Base-by-base conservation (phyloP, 1,140 invertebrate genomes). In the Nephila pilipes region DNA sequence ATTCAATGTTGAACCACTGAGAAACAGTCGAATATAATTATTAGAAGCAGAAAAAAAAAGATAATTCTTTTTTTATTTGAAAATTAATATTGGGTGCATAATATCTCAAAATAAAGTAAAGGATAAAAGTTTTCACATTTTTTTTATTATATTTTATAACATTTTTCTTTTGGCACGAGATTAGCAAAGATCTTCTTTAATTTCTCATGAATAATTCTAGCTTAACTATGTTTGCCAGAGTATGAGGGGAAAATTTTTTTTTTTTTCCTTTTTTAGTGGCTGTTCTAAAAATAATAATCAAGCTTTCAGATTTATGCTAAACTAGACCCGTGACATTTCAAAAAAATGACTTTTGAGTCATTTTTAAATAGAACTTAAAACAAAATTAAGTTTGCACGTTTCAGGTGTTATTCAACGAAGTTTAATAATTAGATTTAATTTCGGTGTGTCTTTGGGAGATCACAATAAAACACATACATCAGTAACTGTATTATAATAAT, bases 151-250 rank as follows among this genome's bases (percentile, higher is more conserved):
- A 32, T 60, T 87, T 58, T 87, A 22, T 63, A 87, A 63, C 63
- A 38, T 87, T 60, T 29, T 87, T 83, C 46, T 83, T 83, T 83
- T 54, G 20, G 38, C 32, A 25, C 20, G 36, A 87, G 55, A 25
- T 87, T 87, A 36, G 60, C 85, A 87, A 87, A 87, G 29, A 38
- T 83, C 80, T 38, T 87, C 57, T 55, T 87, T 87, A 58, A 87
- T 87, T 87, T 63, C 85, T 88, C 63, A 88, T 88, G 87, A 88
- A 88, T 88, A 88, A 88, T 88, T 88, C 63, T 20, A n/a, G 14
- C 60, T 88, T 88, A 54, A 75, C 29, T 46, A 75, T 88, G 87
- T 88, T 88, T 88, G 38, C 87, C n/a, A 58, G 32, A 25, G 22
- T 88, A 36, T n/a, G 2, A 29, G n/a, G 36, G 87, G 75, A 88